These are phyloP conservation scores for Emmelina monodactyla DNA, from an alignment of 2,888 invertebrate species.

Conservation along the genomic window DNA sequence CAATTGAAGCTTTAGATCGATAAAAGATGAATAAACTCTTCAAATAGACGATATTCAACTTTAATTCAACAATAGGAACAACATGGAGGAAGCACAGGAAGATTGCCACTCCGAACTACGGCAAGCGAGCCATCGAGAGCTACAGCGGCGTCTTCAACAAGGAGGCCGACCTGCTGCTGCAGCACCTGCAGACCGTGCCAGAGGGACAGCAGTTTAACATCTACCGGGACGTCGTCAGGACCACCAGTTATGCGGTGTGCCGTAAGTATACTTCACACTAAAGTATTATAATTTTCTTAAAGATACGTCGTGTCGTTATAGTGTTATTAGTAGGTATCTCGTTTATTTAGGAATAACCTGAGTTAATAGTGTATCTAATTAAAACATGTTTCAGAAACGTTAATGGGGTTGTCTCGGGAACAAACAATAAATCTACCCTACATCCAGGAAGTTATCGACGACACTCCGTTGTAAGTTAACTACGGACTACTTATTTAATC, in stretches of 20 bases:
- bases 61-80: too few relatives aligned
- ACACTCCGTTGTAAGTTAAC: constrained; percentile 25
- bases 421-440: constrained; percentile 31
- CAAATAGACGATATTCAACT: too few relatives aligned
- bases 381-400: constrained; percentile 33
- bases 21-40: too few relatives aligned
- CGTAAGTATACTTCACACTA: constrained; percentile 36
- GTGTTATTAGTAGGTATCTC: too few relatives aligned
- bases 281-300: too few relatives aligned
- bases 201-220: constrained; percentile 23
- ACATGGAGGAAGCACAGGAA: constrained; percentile 46
- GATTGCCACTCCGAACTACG: constrained; percentile 40
- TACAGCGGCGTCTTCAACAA: constrained; percentile 30
- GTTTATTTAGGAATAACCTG: too few relatives aligned
- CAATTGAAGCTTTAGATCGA: too few relatives aligned
- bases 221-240: constrained; percentile 27
- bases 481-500: too few relatives aligned
- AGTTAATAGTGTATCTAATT: too few relatives aligned
- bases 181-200: constrained; percentile 17
- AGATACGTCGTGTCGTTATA: too few relatives aligned
- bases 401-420: constrained; percentile 40
- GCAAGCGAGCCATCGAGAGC: constrained; percentile 32
- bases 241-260: constrained; percentile 38
- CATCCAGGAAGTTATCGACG: constrained; percentile 27
- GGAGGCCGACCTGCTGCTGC: constrained; percentile 28